Percentiles rank a stretch among this genome's conserved stretches.
These are phyloP conservation scores for Drosophila imparisetae DNA, from an alignment of 2,888 invertebrate genomes.

Conservation along the genomic window DNA sequence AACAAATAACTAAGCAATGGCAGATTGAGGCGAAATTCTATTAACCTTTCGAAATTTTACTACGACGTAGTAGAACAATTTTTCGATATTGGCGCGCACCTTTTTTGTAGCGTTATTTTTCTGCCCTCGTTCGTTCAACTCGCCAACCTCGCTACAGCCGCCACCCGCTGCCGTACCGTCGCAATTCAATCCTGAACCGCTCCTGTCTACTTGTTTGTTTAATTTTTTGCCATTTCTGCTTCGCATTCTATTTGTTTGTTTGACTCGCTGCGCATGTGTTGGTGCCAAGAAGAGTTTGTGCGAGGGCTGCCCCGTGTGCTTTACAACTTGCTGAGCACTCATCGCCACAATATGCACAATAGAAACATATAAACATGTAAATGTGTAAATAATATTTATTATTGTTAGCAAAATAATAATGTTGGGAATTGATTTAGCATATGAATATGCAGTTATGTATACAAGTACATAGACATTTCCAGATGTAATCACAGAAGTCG, in stretches of 20 bases:
- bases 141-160: conserved; percentile 38
- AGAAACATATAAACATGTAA: not conserved
- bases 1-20: conserved; percentile 69
- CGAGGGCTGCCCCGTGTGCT: conserved; percentile 43
- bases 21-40: conserved; percentile 60
- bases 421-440: not conserved
- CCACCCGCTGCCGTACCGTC: conserved; percentile 34
- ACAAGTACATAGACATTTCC: not conserved
- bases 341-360: not conserved
- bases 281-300: conserved; percentile 61
- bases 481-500: not conserved
- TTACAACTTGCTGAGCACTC: not conserved
- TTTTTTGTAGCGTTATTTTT: conserved; percentile 45
- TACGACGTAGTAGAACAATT: conserved; percentile 76
- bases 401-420: too few relatives aligned
- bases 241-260: conserved; percentile 84
- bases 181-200: conserved; percentile 70
- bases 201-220: conserved; percentile 83
- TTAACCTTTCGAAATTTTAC: conserved; percentile 68
- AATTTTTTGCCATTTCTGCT: conserved; percentile 83
- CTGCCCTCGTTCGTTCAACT: conserved; percentile 70
- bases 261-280: conserved; percentile 77
- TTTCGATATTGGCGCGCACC: conserved; percentile 61
- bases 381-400: not conserved
- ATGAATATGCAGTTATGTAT: not conserved